Evolutionary conservation across 2,888 invertebrate genomes (phyloP), one percentile per base, ranked within the genome.

Genomic region (Geophilus truncorum): DNA sequence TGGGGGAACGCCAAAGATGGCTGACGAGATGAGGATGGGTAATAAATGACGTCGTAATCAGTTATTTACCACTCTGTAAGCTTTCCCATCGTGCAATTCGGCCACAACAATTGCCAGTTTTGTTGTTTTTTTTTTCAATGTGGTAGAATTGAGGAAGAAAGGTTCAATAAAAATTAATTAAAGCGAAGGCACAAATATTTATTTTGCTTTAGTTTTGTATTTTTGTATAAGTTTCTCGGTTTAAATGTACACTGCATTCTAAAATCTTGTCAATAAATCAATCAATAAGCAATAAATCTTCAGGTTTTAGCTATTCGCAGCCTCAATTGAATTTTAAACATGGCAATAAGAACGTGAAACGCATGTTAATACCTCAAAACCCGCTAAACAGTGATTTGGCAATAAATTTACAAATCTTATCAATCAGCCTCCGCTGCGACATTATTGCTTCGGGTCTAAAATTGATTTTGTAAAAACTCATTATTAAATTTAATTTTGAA

Each of bases 21-120:
- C 57, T 23, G 57, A 57, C 57, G 57, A 57, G 57, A 57, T 57
- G 57, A 57, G 57, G 57, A 57, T 57, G 57, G 57, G 57, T 57
- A 57, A 57, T 57, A 57, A 57, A 57, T 57, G 57, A 57, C n/a
- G 57, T 57, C 57, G 57, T 57, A 57, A 57, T 57, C 57, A 57
- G 57, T 57, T 57, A 57, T 57, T 57, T 57, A 57, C 57, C 57
- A 57, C 57, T 57, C 18, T 57, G 7, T 51, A 57, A 57, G 57
- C 15, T 57, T 57, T n/a, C 57, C 57, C 57, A 57, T 57, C 57
- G 18, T 57, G 57, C 57, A 57, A 2, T 21, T 5, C 36, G 10
- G 2, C 36, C 12, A 40, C 36, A 23, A 57, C 57, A 57, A 57
- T 57, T 57, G 57, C 18, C 57, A 57, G 57, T 57, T 57, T 21